Evolutionary conservation across 1,140 invertebrate genomes (phyloP).

Genomic region (Oedothorax gibbosus): DNA sequence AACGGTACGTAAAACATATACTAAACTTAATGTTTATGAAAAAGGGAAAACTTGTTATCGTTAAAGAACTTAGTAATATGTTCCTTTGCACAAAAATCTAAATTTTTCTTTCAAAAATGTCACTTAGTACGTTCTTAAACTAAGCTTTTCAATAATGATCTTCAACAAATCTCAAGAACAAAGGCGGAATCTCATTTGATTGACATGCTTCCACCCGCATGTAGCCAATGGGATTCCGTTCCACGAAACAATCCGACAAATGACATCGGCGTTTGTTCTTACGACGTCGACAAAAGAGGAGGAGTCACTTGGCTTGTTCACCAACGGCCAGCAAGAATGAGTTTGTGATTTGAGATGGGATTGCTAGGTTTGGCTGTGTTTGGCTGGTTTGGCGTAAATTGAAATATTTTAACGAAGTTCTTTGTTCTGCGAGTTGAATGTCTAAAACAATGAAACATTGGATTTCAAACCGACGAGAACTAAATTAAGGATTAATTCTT

Average conservation of each 20-base stretch:
- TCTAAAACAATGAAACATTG: background rate
- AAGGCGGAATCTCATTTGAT: conserved; percentile 15
- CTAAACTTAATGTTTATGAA: no score
- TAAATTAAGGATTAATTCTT: no score
- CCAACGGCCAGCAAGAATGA: conserved; percentile 38
- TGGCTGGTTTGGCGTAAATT: background rate
- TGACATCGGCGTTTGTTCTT: conserved; percentile 15
- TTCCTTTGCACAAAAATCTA: no score
- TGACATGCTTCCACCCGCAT: conserved; percentile 7
- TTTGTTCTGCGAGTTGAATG: background rate
- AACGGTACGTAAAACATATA: no score
- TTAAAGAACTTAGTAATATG: no score
- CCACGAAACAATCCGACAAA: conserved; percentile 30
- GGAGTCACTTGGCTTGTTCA: conserved; percentile 18
- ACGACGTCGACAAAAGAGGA: conserved; percentile 25
- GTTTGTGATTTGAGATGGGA: background rate
- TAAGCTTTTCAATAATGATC: background rate
- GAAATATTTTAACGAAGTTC: background rate
- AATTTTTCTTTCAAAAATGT: no score
- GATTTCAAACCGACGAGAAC: no score
- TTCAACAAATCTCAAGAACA: background rate
- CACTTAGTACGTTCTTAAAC: no score
- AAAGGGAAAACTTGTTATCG: no score
- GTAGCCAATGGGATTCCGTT: conserved; percentile 30
- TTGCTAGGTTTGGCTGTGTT: background rate